Percentiles rank a stretch among this genome's conserved stretches.
Evolutionary conservation across 2,113 vertebrate genomes (phyloP).

Genomic region (Psophia crepitans): DNA sequence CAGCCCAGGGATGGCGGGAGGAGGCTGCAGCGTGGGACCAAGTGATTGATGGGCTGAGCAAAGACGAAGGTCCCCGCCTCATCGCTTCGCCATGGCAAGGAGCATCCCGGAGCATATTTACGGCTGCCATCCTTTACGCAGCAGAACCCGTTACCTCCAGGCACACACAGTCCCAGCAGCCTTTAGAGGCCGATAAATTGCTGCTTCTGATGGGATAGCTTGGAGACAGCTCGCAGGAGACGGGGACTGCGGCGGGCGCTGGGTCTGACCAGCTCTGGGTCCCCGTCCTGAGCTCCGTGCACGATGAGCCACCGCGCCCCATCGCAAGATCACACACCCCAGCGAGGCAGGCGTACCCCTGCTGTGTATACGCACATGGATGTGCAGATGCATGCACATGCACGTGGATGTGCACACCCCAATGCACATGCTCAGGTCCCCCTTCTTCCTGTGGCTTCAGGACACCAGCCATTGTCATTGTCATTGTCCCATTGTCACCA

Average conservation of each 20-base stretch:
- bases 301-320: accelerated
- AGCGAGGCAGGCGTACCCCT: accelerated
- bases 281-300: accelerated
- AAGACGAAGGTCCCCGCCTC: not conserved
- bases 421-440: accelerated
- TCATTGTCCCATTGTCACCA: accelerated
- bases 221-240: not conserved
- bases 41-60: not conserved
- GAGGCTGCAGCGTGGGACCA: not conserved
- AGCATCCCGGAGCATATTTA: not conserved
- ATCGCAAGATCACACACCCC: not conserved
- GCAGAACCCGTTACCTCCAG: not conserved
- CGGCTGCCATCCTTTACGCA: not conserved
- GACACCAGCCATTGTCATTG: too few relatives aligned
- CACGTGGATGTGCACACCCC: not conserved
- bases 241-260: accelerated
- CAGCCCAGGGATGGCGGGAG: accelerated
- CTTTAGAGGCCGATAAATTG: not conserved
- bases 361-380: not conserved
- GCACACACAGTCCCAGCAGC: not conserved
- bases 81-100: accelerated
- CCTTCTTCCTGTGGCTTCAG: not conserved
- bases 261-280: not conserved
- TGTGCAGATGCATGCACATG: accelerated
- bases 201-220: accelerated